These are phyloP conservation scores for Chloromyia formosa DNA, from an alignment of 2,888 invertebrate genomes.

Conservation along the genomic window DNA sequence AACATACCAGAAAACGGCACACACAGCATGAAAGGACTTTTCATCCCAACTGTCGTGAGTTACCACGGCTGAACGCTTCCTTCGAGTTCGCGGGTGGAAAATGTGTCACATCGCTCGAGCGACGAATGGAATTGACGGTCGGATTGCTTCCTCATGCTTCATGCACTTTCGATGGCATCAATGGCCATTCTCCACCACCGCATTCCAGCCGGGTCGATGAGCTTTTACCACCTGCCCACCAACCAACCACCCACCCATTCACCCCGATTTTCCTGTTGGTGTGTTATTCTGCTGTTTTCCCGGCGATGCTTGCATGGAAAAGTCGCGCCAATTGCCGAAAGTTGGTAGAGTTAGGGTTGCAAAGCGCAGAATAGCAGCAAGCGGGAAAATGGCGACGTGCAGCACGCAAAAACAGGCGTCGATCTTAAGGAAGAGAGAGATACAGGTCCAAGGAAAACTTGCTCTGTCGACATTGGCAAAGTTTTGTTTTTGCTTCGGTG, in stretches of 20 bases:
- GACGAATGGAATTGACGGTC: too few species aligned
- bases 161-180: too few species aligned
- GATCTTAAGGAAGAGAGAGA: conserved; percentile 8
- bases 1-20: too few species aligned
- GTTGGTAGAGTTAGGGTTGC: neutral
- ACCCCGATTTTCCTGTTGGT: too few species aligned
- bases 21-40: too few species aligned
- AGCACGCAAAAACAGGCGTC: conserved; percentile 23
- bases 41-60: too few species aligned
- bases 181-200: neutral
- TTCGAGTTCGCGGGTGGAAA: neutral
- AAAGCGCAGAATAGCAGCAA: conserved; percentile 2
- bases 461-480: conserved; percentile 22
- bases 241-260: too few species aligned
- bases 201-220: neutral
- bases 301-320: conserved; percentile 8
- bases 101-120: neutral
- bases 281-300: conserved; percentile 13
- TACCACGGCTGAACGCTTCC: too few species aligned
- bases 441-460: neutral
- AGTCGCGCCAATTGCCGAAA: conserved; percentile 23
- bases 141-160: too few species aligned
- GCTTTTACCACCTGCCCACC: too few species aligned
- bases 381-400: conserved; percentile 36
- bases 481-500: conserved; percentile 11